Percentiles rank a stretch among this genome's conserved stretches.
Conservation (phyloP, 2,113 vertebrate genomes). For the Rhinopithecus roxellana region DNA sequence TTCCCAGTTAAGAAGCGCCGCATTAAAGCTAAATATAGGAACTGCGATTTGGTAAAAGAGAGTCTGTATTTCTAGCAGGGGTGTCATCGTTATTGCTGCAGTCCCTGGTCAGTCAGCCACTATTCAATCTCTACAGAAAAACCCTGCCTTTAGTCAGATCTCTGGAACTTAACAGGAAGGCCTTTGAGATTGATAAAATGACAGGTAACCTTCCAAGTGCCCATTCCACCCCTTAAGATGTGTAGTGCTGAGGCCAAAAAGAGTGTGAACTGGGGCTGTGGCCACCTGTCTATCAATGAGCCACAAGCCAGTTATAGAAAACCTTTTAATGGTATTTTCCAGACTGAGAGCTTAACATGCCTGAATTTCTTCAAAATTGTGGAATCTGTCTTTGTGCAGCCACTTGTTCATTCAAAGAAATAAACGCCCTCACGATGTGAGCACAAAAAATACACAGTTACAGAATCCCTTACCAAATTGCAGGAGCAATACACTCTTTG, state of each 20-base stretch:
- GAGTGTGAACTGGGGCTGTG: not conserved
- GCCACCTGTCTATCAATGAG: not conserved
- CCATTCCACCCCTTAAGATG: not conserved
- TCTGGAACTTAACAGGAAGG: not conserved
- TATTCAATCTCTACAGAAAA: not conserved
- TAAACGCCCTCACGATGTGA: not conserved
- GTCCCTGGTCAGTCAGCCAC: not conserved
- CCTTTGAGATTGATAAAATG: not conserved
- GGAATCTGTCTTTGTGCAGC: not conserved
- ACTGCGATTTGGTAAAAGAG: not conserved
- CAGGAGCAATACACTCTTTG: not conserved
- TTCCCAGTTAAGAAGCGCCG: not conserved
- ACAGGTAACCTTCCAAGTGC: not conserved
- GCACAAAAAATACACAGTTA: not conserved
- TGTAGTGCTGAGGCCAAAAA: not conserved
- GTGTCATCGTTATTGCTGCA: not conserved
- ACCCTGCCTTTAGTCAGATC: not conserved
- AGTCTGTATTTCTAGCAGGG: not conserved
- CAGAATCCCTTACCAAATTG: not conserved
- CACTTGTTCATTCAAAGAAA: not conserved
- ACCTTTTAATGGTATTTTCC: not conserved
- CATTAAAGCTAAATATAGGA: conserved; percentile 39
- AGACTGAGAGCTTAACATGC: not conserved
- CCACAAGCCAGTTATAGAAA: not conserved
- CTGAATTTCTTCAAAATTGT: conserved; percentile 30